A percentile compares a stretch with the other conserved stretches of the same genome.
Evolutionary conservation across 2,113 vertebrate genomes (phyloP).

Genomic region (Lanius ludovicianus): DNA sequence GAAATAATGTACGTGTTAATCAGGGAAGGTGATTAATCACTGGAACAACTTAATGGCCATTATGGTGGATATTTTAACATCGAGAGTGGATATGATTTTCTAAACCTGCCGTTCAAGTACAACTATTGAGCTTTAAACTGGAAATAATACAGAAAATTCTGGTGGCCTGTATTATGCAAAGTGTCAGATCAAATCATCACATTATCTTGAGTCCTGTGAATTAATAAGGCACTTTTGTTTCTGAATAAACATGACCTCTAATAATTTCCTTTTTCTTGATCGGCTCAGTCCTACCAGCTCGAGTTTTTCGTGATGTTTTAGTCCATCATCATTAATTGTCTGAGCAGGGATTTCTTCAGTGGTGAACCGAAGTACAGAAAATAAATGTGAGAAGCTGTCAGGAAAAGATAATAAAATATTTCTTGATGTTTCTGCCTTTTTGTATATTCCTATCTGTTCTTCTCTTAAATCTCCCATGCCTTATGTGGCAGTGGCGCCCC

Average conservation of each 20-base stretch:
- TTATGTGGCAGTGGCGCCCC: rapidly evolving
- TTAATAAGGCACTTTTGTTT: conserved; percentile 42
- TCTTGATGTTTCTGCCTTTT: background rate
- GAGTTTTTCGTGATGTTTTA: background rate
- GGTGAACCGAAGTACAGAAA: background rate
- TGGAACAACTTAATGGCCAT: background rate
- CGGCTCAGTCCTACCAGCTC: background rate
- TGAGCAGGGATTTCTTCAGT: background rate
- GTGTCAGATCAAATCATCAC: conserved; percentile 26
- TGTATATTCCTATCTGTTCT: background rate
- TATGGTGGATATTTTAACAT: background rate
- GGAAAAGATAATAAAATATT: background rate
- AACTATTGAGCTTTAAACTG: conserved; percentile 39
- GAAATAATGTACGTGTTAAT: conserved; percentile 9
- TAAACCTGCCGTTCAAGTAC: conserved; percentile 21
- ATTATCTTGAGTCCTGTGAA: background rate
- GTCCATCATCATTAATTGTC: background rate
- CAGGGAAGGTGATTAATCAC: conserved; percentile 41
- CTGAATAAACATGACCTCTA: conserved; percentile 6
- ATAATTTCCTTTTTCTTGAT: conserved; percentile 17
- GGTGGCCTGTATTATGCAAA: background rate
- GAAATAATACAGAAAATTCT: conserved; percentile 1
- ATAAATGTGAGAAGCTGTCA: background rate
- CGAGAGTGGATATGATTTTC: background rate
- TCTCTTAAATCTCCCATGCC: background rate